Evolutionary conservation across 53 echinoderm and acorn worm species (phyloP).

Genomic region (Holothuria scabra): DNA sequence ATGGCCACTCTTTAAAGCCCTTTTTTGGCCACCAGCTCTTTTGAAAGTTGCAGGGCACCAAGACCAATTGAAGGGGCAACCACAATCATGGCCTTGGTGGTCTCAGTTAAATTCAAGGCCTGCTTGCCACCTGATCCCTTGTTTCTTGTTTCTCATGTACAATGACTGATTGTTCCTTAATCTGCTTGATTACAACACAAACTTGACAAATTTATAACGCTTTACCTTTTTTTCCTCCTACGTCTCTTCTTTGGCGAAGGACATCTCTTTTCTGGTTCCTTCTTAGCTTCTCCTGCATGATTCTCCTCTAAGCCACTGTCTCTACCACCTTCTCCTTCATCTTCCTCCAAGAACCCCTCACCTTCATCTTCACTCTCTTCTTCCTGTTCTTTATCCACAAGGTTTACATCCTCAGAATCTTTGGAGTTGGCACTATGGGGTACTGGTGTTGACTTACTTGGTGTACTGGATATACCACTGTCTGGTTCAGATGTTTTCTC

Average conservation of each 20-base stretch:
- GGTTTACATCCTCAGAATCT: conserved; percentile 13
- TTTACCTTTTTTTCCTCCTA: conserved; percentile 63
- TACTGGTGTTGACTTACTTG: conserved; percentile 39
- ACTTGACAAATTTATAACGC: neutral
- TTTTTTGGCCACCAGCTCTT: too few relatives aligned
- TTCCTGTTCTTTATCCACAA: conserved; percentile 22
- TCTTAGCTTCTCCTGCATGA: conserved; percentile 10
- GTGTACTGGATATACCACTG: conserved; percentile 43
- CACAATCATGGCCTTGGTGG: too few relatives aligned
- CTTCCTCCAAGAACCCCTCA: conserved; percentile 48
- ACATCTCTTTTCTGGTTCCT: conserved; percentile 48
- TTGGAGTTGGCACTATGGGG: conserved; percentile 33
- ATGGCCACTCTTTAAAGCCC: too few relatives aligned
- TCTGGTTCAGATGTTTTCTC: conserved; percentile 35
- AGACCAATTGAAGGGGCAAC: too few relatives aligned
- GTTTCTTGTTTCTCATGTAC: too few relatives aligned
- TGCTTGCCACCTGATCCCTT: too few relatives aligned
- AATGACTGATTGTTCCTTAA: too few relatives aligned
- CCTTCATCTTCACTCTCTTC: conserved; percentile 49
- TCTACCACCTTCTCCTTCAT: conserved; percentile 55
- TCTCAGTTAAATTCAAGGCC: too few relatives aligned
- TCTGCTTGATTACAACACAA: neutral
- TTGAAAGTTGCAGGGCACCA: too few relatives aligned
- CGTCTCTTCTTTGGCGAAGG: conserved; percentile 65
- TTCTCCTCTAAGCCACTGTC: conserved; percentile 67